Evolutionary conservation across 1,140 invertebrate species (phyloP).

Genomic region (Brachionus koreanus): DNA sequence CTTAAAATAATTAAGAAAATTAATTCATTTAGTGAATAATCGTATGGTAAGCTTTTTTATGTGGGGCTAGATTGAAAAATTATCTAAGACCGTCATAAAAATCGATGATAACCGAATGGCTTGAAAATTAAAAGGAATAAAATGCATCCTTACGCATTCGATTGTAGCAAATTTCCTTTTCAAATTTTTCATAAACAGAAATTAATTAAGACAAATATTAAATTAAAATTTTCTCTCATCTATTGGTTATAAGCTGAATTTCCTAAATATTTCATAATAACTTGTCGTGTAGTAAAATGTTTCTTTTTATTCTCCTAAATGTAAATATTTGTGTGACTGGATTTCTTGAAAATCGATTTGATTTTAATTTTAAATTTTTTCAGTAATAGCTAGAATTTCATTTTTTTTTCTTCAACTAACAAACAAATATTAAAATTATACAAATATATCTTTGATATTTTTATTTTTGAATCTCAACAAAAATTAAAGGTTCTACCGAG

Average conservation of each 20-base stretch:
- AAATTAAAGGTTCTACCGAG: neutral
- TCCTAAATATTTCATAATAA: neutral
- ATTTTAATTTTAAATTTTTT: neutral
- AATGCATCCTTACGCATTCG: neutral
- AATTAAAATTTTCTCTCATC: neutral
- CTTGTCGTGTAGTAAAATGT: neutral
- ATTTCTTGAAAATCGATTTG: neutral
- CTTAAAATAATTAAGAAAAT: neutral
- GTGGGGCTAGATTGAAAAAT: neutral
- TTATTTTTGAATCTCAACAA: neutral
- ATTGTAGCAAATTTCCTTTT: neutral
- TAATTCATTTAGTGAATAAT: neutral
- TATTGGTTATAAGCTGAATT: neutral
- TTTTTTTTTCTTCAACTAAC: neutral
- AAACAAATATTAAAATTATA: neutral
- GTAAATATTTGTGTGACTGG: neutral
- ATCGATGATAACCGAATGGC: neutral
- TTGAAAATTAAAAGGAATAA: neutral
- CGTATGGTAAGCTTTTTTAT: neutral
- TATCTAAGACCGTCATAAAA: neutral
- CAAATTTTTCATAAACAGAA: neutral
- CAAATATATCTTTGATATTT: too few relatives aligned
- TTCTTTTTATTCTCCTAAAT: neutral
- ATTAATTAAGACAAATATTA: slow-evolving; percentile 6
- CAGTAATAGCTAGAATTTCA: neutral